These are phyloP conservation scores for Proteles cristata DNA, from an alignment of 2,113 vertebrate species.

Conservation along the genomic window DNA sequence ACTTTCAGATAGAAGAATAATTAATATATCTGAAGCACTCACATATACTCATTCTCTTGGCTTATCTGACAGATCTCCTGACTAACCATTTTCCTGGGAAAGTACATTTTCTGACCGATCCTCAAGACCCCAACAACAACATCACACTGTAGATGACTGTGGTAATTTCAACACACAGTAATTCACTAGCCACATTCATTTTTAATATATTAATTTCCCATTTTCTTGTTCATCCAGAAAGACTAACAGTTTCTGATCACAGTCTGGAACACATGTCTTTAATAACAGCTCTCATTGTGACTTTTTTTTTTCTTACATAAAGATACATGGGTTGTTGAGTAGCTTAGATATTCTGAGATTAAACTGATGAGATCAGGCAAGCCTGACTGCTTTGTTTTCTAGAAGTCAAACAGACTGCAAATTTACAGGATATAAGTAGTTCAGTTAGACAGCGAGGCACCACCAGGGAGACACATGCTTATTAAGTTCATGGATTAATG, in stretches of 20 bases:
- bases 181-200: constrained; percentile 68
- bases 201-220: constrained; percentile 56
- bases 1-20: not conserved
- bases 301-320: constrained; percentile 65
- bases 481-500: constrained; percentile 75
- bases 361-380: constrained; percentile 77
- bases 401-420: constrained; percentile 74
- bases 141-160: constrained; percentile 46
- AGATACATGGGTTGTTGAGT: constrained; percentile 74
- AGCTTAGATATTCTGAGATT: constrained; percentile 75
- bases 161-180: constrained; percentile 60
- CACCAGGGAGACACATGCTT: constrained; percentile 77
- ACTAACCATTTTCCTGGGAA: constrained; percentile 26
- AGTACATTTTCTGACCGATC: constrained; percentile 18
- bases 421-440: constrained; percentile 77
- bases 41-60: not conserved
- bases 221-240: constrained; percentile 68
- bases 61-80: not conserved
- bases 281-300: constrained; percentile 67
- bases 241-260: constrained; percentile 73
- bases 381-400: constrained; percentile 78
- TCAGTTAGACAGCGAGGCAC: constrained; percentile 85
- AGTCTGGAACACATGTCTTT: constrained; percentile 77
- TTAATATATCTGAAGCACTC: not conserved
- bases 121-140: not conserved